These are phyloP conservation scores for Pimpla rufipes DNA, from an alignment of 2,888 invertebrate genomes.

Conservation along the genomic window DNA sequence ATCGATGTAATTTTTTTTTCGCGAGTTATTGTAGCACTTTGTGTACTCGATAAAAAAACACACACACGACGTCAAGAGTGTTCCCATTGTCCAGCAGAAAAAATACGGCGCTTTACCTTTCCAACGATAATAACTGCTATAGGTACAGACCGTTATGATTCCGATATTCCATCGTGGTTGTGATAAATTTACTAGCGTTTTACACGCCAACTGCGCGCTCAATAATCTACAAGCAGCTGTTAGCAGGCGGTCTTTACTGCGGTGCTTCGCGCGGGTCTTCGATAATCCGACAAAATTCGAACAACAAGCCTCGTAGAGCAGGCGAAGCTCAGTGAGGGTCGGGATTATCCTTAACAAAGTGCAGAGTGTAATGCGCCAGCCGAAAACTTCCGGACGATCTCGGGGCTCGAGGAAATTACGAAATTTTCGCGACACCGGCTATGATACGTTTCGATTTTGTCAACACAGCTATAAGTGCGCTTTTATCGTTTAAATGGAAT, in stretches of 20 bases:
- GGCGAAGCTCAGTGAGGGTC: conserved; percentile 68
- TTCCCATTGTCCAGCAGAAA: conserved; percentile 18
- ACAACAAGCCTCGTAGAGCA: conserved; percentile 66
- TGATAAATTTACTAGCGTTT: conserved; percentile 23
- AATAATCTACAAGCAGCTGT: conserved; percentile 66
- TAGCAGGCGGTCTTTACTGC: conserved; percentile 65
- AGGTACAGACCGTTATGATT: not conserved
- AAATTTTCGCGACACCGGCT: not conserved
- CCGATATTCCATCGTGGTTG: not conserved
- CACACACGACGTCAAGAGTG: conserved; percentile 31
- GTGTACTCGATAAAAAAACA: not conserved
- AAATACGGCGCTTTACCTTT: not conserved
- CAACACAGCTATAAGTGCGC: no score
- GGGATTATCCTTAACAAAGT: conserved; percentile 62
- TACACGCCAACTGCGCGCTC: conserved; percentile 37
- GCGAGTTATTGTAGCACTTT: not conserved
- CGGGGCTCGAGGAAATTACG: not conserved
- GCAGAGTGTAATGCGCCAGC: conserved; percentile 67
- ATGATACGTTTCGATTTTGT: not conserved
- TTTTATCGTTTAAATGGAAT: no score
- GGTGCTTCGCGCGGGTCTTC: conserved; percentile 55
- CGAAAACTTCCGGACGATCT: conserved; percentile 69
- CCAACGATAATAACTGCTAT: not conserved
- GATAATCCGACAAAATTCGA: conserved; percentile 56
- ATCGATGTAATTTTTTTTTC: not conserved